A percentile compares a stretch with the other conserved stretches of the same genome.
Evolutionary conservation across 2,797 vertebrate species (phyloP).

Genomic region (Orestias chungarensis): DNA sequence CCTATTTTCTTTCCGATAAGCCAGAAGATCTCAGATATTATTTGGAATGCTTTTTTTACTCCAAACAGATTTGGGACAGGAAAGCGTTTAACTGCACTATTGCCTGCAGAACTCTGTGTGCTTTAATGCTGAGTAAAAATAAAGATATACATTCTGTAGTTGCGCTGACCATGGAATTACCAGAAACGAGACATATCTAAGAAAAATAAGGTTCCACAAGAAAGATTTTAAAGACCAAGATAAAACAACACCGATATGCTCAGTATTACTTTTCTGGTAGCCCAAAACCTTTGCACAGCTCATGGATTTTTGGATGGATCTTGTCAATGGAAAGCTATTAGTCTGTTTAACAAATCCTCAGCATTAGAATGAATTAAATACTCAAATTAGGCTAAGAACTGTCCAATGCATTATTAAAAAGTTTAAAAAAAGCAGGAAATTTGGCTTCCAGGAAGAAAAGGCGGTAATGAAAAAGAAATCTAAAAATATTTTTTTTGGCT

Average conservation of each 20-base stretch:
- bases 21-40: slow-evolving; percentile 14
- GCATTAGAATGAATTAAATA: no score
- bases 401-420: background rate
- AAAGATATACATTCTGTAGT: background rate
- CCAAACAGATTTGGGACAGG: slow-evolving; percentile 15
- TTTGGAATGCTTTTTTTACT: background rate
- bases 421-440: no score
- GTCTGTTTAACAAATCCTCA: no score
- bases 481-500: no score
- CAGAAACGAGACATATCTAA: background rate
- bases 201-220: background rate
- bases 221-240: background rate
- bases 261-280: no score
- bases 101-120: background rate
- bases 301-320: no score
- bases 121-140: slow-evolving; percentile 1
- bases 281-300: background rate
- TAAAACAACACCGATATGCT: no score
- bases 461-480: no score
- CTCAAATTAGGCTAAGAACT: background rate
- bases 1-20: slow-evolving; percentile 15
- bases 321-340: background rate
- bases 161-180: slow-evolving; percentile 1
- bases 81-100: slow-evolving; percentile 9
- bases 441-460: no score